phyloP scores from a whole-genome alignment of 2,113 vertebrate genomes.

The Ursus arctos region DNA sequence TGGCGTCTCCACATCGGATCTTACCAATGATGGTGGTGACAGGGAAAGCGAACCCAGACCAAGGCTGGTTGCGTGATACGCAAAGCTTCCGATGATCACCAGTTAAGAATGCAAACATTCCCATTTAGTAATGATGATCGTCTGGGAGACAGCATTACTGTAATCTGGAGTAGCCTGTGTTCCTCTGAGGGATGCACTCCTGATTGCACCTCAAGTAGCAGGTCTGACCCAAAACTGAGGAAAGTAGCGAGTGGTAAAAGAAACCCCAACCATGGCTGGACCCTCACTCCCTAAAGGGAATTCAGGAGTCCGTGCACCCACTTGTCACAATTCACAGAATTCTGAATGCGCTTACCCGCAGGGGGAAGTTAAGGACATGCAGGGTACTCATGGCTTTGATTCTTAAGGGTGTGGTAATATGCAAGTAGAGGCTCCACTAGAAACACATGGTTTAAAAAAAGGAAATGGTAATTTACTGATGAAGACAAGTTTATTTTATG shows the following conservation, averaged over 20 bases:
- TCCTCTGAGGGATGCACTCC: too few species aligned
- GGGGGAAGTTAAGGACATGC: neutral
- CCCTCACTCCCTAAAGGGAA: rapidly evolving
- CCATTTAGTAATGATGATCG: rapidly evolving
- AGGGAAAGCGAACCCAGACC: neutral
- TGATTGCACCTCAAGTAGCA: neutral
- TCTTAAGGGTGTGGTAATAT: neutral
- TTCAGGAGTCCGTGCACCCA: too few species aligned
- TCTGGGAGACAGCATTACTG: neutral
- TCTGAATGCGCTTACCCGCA: neutral
- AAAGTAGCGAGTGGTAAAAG: neutral
- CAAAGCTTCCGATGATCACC: neutral
- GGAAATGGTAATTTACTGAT: neutral
- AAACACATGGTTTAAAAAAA: neutral
- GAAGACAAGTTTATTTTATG: neutral
- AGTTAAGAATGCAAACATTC: neutral
- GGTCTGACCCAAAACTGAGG: neutral
- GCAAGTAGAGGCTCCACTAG: neutral
- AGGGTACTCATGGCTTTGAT: neutral
- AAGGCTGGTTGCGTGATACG: neutral
- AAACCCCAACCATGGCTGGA: neutral
- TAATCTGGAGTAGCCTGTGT: neutral
- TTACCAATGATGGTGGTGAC: neutral
- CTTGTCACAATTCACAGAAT: too few species aligned
- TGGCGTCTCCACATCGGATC: neutral